Base-by-base conservation (phyloP, 2,113 vertebrate species). In the Narcine bancroftii region DNA sequence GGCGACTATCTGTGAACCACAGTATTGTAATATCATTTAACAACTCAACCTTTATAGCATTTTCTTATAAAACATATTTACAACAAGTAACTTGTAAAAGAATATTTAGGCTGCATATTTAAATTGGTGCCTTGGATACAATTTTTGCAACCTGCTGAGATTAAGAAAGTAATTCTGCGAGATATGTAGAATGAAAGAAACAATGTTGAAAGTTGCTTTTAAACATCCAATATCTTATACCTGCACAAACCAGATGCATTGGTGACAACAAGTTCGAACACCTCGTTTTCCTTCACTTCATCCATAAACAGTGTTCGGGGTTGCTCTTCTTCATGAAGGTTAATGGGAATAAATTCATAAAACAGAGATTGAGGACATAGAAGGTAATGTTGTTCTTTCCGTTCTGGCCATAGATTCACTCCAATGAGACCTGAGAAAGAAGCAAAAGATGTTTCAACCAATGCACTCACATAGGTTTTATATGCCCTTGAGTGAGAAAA, bases 281-380 rank as follows among this genome's bases (percentile, higher is more conserved):
- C 95, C 0, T 95, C 92, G 6, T 95, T 97, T 92, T 96, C 94
- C 94, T 95, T 95, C 93, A 97, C 97, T 92, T 98, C 96, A 29
- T 95, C 96, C 96, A 99, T 95, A 79, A 97, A 95, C 93, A 97
- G 65, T 0, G 96, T 96, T 1, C 53, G 75, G 0, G 95, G 66
- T 0, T 92, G 60, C 53, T 95, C 95, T 92, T 96, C 95, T 45
- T 94, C 95, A 85, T 95, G 69, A 85, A 92, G 94, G 93, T 93
- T 93, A 42, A 96, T 94, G 0, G 95, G 97, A 63, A 99, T 96
- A 95, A 99, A 98, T 95, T 99, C 98, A 0, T 94, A 97, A 94
- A 99, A 98, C 94, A 97, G 97, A 92, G 96, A 95, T n/a, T 96
- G 96, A 0, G 98, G 97, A 92, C 96, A 96, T 91, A 99, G 95